Base-by-base conservation (phyloP, 2,113 vertebrate genomes). In the Lota lota region DNA sequence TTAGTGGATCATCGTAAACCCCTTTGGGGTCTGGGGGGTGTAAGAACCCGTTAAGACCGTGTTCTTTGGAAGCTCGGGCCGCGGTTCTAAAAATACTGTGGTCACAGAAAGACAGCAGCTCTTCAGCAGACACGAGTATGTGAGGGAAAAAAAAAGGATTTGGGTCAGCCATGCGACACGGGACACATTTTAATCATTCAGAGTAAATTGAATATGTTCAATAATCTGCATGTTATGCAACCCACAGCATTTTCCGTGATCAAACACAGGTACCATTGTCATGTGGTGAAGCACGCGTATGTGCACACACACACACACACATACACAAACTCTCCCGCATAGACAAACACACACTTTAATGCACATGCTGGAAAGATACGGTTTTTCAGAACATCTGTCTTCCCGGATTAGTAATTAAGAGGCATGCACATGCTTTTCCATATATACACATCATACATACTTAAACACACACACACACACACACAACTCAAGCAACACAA, bases 161-260 rank as follows among this genome's bases (percentile, higher is more conserved):
- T 85, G 75, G 81, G 84, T 80, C 85, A 80, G 14, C 70, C 64
- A 61, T 69, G 65, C 80, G 73, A 82, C 40, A 51, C 67, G 71
- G 75, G 83, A 81, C 76, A 67, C 70, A 79, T 8, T 85, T 85
- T 83, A 83, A 87, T 87, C 79, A 81, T 61, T 76, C 68, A 64
- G 79, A 69, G 63, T 77, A 68, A 80, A 80, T 85, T 61, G 69
- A 79, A 75, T 66, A 77, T 73, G 79, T 80, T 87, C 83, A 79
- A 79, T 83, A 77, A 85, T 73, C 71, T 10, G 72, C 76, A 22
- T 74, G 17, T 88, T 87, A 73, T 70, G 3, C 83, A 87, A 88
- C 65, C 22, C 20, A 65, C 14, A 24, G 16, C 63, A 53, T 53
- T 17, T 1, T 51, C 16, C 69, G 79, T 79, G 78, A 82, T 86